Percentiles rank a stretch among this genome's conserved stretches.
Evolutionary conservation across 2,797 vertebrate genomes (phyloP).

Genomic region (Cercopithecus mitis): DNA sequence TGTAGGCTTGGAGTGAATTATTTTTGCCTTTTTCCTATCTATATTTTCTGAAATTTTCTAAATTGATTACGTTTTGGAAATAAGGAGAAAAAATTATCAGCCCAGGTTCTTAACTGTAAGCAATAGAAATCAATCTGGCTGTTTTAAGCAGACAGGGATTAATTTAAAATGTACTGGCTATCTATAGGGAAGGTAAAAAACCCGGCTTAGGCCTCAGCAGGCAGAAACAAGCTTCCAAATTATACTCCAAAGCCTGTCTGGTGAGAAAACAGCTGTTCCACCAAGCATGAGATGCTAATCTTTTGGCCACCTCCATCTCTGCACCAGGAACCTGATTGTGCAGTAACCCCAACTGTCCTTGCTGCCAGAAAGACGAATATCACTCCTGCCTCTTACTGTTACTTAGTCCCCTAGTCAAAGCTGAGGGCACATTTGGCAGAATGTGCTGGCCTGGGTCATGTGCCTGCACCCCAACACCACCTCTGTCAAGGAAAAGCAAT

Average conservation of each 20-base stretch:
- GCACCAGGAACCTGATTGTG: not conserved
- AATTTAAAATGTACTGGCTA: not conserved
- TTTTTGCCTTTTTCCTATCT: not conserved
- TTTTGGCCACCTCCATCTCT: not conserved
- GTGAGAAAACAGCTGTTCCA: not conserved
- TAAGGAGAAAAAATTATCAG: not conserved
- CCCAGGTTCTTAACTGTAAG: not conserved
- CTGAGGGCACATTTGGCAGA: not conserved
- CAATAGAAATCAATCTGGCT: not conserved
- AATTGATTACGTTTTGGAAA: slow-evolving; percentile 5
- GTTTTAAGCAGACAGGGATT: not conserved
- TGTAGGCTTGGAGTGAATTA: not conserved
- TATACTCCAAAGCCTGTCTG: not conserved
- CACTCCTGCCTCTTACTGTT: not conserved
- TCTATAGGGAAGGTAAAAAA: not conserved
- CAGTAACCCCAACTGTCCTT: not conserved
- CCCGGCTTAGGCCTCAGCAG: not conserved
- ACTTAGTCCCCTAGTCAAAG: not conserved
- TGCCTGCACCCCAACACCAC: not conserved
- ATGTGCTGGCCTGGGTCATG: not conserved
- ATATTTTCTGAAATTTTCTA: slow-evolving; percentile 19
- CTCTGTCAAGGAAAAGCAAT: not conserved
- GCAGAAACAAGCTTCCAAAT: not conserved
- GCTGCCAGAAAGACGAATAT: not conserved
- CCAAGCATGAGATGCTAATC: not conserved